These are phyloP conservation scores for Alectura lathami DNA, from an alignment of 2,113 vertebrate genomes.

Conservation along the genomic window DNA sequence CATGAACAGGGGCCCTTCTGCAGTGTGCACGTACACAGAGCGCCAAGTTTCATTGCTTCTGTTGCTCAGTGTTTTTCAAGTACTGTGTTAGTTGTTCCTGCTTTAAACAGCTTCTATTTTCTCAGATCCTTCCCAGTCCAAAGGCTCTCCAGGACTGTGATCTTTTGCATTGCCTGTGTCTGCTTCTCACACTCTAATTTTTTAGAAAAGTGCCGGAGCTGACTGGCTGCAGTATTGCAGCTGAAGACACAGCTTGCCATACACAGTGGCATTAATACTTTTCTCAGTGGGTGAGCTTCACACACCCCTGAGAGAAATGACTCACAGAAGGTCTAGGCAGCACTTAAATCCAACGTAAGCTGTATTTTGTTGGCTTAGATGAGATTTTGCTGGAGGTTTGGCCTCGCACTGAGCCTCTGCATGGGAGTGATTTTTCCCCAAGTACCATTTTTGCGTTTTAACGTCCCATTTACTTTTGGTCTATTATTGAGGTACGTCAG, in stretches of 20 bases:
- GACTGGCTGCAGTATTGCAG: background rate
- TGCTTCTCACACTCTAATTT: background rate
- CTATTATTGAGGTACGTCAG: background rate
- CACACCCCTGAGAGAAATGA: slow-evolving; percentile 36
- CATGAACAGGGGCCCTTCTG: background rate
- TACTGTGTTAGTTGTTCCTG: background rate
- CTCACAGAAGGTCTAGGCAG: slow-evolving; percentile 28
- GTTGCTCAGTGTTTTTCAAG: background rate
- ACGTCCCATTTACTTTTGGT: slow-evolving; percentile 33
- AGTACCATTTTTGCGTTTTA: slow-evolving; percentile 53
- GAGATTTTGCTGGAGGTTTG: slow-evolving; percentile 44
- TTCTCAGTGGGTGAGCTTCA: slow-evolving; percentile 36
- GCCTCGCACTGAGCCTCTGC: background rate
- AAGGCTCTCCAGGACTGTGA: background rate
- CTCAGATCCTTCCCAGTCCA: background rate
- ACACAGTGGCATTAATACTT: slow-evolving; percentile 21
- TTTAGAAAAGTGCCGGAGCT: background rate
- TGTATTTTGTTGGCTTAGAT: slow-evolving; percentile 54
- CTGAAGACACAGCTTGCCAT: background rate
- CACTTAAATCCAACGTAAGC: slow-evolving; percentile 54
- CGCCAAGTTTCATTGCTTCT: rapidly evolving
- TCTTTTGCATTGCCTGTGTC: background rate
- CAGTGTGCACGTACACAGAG: rapidly evolving
- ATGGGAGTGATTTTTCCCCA: slow-evolving; percentile 30
- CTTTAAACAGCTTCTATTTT: background rate